Evolutionary conservation across 2,113 vertebrate genomes (phyloP).

Genomic region (Heterotilapia buettikoferi): DNA sequence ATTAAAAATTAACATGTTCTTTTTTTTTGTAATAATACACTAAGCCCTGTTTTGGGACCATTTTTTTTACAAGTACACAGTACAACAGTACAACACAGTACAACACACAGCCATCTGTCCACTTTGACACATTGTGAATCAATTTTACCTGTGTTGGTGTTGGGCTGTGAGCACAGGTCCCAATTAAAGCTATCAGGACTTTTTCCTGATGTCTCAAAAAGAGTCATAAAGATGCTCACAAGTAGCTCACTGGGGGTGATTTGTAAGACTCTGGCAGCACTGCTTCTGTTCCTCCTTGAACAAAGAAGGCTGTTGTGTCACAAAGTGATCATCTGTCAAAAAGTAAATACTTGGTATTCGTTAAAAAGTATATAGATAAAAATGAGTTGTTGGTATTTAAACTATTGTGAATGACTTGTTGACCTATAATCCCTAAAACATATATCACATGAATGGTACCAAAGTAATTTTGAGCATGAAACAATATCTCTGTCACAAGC

Average conservation of each 20-base stretch:
- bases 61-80: background rate
- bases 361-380: background rate
- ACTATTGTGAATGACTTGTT: background rate
- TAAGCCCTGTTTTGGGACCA: background rate
- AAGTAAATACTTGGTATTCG: background rate
- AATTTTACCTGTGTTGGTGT: background rate
- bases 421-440: background rate
- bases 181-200: background rate
- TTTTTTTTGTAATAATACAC: background rate
- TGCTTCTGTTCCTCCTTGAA: background rate
- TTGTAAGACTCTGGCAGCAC: accelerated
- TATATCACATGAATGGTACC: background rate
- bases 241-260: background rate
- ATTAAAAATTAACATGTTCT: background rate
- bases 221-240: background rate
- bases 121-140: background rate
- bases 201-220: background rate
- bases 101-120: background rate
- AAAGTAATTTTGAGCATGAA: background rate
- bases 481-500: background rate
- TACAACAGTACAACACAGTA: background rate
- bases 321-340: background rate
- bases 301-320: background rate
- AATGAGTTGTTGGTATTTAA: background rate
- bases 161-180: background rate